These are phyloP conservation scores for Drosophila ochracea DNA, from an alignment of 2,888 invertebrate genomes.

Conservation along the genomic window DNA sequence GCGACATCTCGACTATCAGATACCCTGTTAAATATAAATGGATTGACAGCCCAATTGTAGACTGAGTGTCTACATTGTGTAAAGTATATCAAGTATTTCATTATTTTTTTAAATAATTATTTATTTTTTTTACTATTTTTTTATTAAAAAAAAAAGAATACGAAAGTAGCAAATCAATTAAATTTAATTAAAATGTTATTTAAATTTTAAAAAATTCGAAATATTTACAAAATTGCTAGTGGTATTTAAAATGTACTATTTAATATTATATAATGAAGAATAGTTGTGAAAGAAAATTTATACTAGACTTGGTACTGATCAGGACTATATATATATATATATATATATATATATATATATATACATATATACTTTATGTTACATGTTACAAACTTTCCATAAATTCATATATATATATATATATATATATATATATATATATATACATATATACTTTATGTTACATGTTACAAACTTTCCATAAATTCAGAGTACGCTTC, in stretches of 20 bases:
- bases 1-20: neutral
- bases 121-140: neutral
- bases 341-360: neutral
- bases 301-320: neutral
- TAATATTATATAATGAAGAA: neutral
- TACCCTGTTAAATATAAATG: neutral
- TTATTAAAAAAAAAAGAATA: too few species aligned
- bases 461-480: neutral
- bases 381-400: neutral
- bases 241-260: neutral
- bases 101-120: neutral
- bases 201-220: neutral
- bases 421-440: neutral
- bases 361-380: neutral
- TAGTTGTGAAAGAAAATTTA: neutral
- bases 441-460: neutral
- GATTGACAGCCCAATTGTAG: neutral
- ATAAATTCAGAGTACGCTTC: neutral
- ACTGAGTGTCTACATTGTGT: neutral
- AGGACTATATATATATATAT: neutral
- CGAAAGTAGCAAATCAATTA: too few species aligned
- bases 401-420: neutral
- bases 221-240: too few species aligned
- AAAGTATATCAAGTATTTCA: neutral
- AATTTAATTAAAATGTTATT: too few species aligned